These are phyloP conservation scores for Drosophila mettleri DNA, from an alignment of 2,888 invertebrate species.

Conservation along the genomic window DNA sequence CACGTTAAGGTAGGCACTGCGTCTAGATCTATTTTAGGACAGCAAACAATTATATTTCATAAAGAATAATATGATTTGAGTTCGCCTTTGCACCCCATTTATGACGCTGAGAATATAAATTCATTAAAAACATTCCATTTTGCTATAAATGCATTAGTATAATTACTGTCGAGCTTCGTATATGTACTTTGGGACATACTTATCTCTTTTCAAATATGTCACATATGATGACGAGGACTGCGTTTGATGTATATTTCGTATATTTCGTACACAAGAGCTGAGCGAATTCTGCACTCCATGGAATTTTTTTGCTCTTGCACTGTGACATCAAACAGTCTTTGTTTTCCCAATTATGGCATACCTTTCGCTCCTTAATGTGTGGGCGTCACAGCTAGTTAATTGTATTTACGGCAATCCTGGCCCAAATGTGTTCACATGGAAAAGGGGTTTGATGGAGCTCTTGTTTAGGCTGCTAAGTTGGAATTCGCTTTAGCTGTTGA, in stretches of 20 bases:
- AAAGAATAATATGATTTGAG: neutral
- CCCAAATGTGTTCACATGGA: neutral
- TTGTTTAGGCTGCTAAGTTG: slow-evolving; percentile 7
- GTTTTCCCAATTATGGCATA: slow-evolving; percentile 42
- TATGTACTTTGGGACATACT: slow-evolving; percentile 34
- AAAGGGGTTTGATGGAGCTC: slow-evolving; percentile 40
- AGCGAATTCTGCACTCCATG: neutral
- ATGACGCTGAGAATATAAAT: slow-evolving; percentile 57
- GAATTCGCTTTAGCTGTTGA: slow-evolving; percentile 57
- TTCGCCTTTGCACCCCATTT: slow-evolving; percentile 36
- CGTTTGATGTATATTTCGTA: slow-evolving; percentile 54
- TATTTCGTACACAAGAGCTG: neutral
- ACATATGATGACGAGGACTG: slow-evolving; percentile 61
- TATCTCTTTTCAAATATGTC: slow-evolving; percentile 70
- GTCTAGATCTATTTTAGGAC: slow-evolving; percentile 19
- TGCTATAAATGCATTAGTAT: slow-evolving; percentile 69
- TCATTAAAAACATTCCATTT: slow-evolving; percentile 79
- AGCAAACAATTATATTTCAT: slow-evolving; percentile 13
- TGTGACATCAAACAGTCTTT: slow-evolving; percentile 72
- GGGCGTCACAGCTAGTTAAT: slow-evolving; percentile 77
- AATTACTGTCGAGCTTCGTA: slow-evolving; percentile 56
- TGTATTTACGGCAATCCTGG: slow-evolving; percentile 62
- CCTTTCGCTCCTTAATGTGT: slow-evolving; percentile 60
- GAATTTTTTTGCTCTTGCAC: slow-evolving; percentile 43
- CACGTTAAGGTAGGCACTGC: slow-evolving; percentile 50